These are phyloP conservation scores for Magallana ariakensis DNA, from an alignment of 1,140 invertebrate genomes.

Conservation along the genomic window DNA sequence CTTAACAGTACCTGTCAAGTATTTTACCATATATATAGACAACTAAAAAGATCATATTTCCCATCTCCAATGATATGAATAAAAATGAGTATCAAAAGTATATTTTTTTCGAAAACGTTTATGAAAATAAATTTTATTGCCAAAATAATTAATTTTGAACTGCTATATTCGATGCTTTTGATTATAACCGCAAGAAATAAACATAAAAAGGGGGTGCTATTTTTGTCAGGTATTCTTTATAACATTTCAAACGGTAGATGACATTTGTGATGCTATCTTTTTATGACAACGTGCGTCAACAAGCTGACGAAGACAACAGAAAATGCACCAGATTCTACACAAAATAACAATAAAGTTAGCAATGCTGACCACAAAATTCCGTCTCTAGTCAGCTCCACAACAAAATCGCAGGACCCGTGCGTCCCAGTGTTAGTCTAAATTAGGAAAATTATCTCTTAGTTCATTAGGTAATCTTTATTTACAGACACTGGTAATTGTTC, in stretches of 20 bases:
- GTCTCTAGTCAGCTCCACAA: not conserved
- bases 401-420: not conserved
- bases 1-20: too few relatives aligned
- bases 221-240: not conserved
- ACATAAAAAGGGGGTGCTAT: not conserved
- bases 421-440: not conserved
- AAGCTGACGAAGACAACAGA: not conserved
- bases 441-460: constrained; percentile 22
- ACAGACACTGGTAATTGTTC: not conserved
- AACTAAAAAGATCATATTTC: too few relatives aligned
- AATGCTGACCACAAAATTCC: not conserved
- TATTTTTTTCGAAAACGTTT: too few relatives aligned
- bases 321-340: constrained; percentile 16
- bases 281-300: constrained; percentile 14
- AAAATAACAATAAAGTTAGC: not conserved
- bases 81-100: too few relatives aligned
- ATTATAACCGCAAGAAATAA: too few relatives aligned
- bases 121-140: too few relatives aligned
- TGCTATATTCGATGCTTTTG: too few relatives aligned
- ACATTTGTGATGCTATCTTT: not conserved
- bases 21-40: too few relatives aligned
- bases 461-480: constrained; percentile 19
- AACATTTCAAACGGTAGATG: not conserved
- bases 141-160: too few relatives aligned
- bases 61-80: too few relatives aligned